phyloP scores from a whole-genome alignment of 2,888 invertebrate genomes.

The Agriopis marginaria region DNA sequence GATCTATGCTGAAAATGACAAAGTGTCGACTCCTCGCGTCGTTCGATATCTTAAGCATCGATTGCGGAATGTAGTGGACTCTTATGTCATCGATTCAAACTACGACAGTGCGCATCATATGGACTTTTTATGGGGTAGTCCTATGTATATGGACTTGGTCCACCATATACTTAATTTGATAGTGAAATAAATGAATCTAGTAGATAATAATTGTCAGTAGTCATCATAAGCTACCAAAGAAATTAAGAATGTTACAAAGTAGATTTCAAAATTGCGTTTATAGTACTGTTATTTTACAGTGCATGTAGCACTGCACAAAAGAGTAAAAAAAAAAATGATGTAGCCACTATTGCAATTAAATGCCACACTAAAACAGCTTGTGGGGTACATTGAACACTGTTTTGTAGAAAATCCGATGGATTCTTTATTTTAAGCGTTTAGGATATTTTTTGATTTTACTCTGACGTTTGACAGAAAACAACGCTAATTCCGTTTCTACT shows the following conservation, averaged over 20 bases:
- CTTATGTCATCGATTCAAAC: conserved; percentile 31
- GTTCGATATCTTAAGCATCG: conserved; percentile 40
- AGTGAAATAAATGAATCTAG: neutral
- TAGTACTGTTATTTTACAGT: neutral
- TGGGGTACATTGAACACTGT: too few relatives aligned
- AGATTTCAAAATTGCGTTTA: neutral
- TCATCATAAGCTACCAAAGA: neutral
- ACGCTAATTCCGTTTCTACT: too few relatives aligned
- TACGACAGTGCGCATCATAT: conserved; percentile 48
- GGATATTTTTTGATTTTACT: too few relatives aligned
- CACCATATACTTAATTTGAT: conserved; percentile 40
- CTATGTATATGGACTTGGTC: conserved; percentile 46
- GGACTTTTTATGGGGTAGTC: conserved; percentile 52
- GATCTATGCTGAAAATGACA: conserved; percentile 49
- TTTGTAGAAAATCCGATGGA: too few relatives aligned
- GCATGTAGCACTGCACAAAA: too few relatives aligned
- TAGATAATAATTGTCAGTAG: neutral
- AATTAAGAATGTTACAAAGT: neutral
- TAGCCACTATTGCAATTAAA: too few relatives aligned
- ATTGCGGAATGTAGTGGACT: conserved; percentile 50
- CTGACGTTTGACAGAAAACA: too few relatives aligned
- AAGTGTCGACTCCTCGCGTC: conserved; percentile 45
- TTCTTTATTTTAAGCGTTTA: too few relatives aligned
- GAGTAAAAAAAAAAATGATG: too few relatives aligned
- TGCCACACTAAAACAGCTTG: too few relatives aligned